Conservation (phyloP, 2,113 vertebrate genomes). For the Clupea harengus region DNA sequence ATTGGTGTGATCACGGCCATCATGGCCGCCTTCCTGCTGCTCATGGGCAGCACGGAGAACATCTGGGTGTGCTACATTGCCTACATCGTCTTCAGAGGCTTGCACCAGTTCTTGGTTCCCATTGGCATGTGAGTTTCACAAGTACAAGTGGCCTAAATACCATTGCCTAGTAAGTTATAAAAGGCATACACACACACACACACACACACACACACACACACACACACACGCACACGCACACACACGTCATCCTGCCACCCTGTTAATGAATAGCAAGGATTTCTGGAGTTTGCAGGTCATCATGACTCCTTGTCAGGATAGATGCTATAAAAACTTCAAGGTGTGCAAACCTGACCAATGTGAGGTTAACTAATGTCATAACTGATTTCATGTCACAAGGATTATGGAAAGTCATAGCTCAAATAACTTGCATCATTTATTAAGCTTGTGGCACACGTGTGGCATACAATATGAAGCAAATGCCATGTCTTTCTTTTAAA, state of each 20-base stretch:
- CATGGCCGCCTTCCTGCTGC: constrained; percentile 84
- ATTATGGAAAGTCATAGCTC: no score
- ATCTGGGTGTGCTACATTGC: constrained; percentile 87
- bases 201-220: not conserved
- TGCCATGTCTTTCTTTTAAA: no score
- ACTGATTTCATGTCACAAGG: not conserved
- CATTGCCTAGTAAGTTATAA: no score
- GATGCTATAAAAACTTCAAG: no score
- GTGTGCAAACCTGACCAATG: not conserved
- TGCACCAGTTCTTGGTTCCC: constrained; percentile 93
- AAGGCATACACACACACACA: not conserved
- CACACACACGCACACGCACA: no score
- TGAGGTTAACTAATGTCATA: not conserved
- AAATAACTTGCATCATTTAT: no score
- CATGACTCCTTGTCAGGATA: not conserved
- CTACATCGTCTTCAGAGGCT: constrained; percentile 83
- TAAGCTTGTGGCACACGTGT: no score
- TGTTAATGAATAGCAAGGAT: not conserved
- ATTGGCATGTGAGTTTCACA: constrained; percentile 84
- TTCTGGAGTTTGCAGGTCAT: not conserved
- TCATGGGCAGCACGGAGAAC: constrained; percentile 73
- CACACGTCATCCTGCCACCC: not conserved
- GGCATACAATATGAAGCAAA: no score
- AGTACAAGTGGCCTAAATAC: not conserved
- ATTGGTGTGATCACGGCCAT: constrained; percentile 75